Conservation (phyloP, 2,797 vertebrate species). For the Scomberomorus guttatus region DNA sequence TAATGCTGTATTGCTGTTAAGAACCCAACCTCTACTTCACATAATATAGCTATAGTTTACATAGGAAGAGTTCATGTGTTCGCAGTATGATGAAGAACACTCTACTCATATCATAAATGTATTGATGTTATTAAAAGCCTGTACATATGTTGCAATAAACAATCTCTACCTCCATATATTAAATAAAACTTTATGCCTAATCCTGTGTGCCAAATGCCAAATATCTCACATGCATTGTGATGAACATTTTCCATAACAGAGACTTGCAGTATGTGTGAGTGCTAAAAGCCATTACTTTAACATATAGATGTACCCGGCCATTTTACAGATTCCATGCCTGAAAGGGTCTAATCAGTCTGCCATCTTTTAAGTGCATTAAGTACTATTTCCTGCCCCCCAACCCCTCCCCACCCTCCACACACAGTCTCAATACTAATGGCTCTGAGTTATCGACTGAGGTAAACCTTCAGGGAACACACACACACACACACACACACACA, state of each 20-base stretch:
- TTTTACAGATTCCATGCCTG: conserved; percentile 39
- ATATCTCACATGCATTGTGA: not conserved
- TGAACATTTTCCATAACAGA: conserved; percentile 19
- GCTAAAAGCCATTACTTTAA: conserved; percentile 46
- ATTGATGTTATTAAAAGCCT: not conserved
- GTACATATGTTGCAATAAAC: not conserved
- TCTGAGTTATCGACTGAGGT: conserved; percentile 57
- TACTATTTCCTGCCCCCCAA: conserved; percentile 37
- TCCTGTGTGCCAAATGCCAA: not conserved
- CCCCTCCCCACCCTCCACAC: conserved; percentile 9
- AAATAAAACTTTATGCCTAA: conserved; percentile 1
- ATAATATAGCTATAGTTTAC: too few species aligned
- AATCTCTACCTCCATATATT: not conserved
- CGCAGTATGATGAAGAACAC: not conserved
- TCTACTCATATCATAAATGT: not conserved
- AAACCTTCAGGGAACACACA: conserved; percentile 25
- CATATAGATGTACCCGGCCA: not conserved
- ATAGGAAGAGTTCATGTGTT: not conserved
- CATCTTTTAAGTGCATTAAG: conserved; percentile 59
- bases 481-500: conserved; percentile 35
- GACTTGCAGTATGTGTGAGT: conserved; percentile 22
- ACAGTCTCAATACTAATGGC: conserved; percentile 57
- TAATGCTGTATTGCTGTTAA: too few species aligned
- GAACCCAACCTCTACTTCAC: too few species aligned
- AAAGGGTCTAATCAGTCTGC: conserved; percentile 50